Evolutionary conservation across 2,888 invertebrate species (phyloP), one percentile per base, ranked within the genome.

Genomic region (Trissolcus japonicus): DNA sequence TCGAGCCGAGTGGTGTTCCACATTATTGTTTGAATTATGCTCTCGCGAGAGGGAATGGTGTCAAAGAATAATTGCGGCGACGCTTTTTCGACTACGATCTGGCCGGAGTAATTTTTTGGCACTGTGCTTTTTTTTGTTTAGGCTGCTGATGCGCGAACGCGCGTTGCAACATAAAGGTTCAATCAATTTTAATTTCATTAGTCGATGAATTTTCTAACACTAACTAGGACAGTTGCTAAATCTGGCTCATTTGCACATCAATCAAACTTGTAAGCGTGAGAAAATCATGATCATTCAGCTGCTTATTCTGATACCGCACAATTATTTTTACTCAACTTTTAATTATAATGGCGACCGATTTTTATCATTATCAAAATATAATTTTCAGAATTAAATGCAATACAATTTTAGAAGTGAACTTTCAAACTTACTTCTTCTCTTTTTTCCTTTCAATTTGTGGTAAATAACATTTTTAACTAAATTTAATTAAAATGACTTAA

Each of bases 111-210:
- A 48, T 16, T 17, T 19, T 51, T 16, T 46, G 46, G n/a, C 19
- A 29, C 9, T 19, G 9, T 9, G 2, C 9, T 29, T 54, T 54
- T 63, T n/a, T 16, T 29, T 16, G 21, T 29, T 41, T 48, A 19
- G 2, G 51, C 16, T 17, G 51, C 51, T 13, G 19, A 17, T 51
- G 14, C 51, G 17, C 51, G 14, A 46, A 35, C 35, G 9, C 1
- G 21, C 61, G 35, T 71, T 65, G 48, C 72, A 55, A 35, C 59
- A 72, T 48, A 65, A 59, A 59, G 35, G 19, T 59, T 59, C 46
- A 54, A 72, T 72, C 72, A 72, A 65, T 65, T 72, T 72, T 65
- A 65, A 65, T 72, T 72, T 65, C 59, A 59, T 72, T 72, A 72
- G 72, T 29, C 59, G 59, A 65, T 65, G 54, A 59, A 63, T 72